Evolutionary conservation across 2,113 vertebrate genomes (phyloP), one percentile per base, ranked within the genome.

Genomic region (Beaufortia kweichowensis): DNA sequence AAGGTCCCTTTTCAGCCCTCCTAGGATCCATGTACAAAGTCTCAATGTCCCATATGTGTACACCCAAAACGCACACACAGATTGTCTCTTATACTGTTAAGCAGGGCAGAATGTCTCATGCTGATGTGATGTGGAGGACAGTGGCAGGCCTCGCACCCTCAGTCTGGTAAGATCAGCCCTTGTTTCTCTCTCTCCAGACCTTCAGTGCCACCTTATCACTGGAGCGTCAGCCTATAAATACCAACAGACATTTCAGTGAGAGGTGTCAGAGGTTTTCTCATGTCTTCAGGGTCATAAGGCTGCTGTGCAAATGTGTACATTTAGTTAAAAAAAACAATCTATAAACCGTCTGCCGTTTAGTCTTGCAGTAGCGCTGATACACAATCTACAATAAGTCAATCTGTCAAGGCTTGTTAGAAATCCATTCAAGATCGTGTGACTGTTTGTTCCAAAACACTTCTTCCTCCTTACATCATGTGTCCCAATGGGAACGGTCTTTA

Each of bases 211-310:
- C n/a, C 57, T 50, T 70, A 53, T 78, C 53, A 46, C 39, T 24
- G 53, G 28, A 39, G 23, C 39, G n/a, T 35, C 76, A 41, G 33
- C 48, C 77, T 79, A 43, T 73, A 79, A 79, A 72, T 53, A 72
- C 31, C 59, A 73, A 57, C 31, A 73, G 35, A n/a, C 41, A 50
- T 60, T 57, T 61, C 71, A 68, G 23, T 74, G 31, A 76, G 68
- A 53, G 48, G 79, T 55, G 56, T 29, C 39, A 19, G 24, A 48
- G 53, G 31, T 76, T 33, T 61, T 57, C 65, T 71, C 17, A 23
- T 59, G 39, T 75, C 69, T 63, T 9, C 7, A 8, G 76, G 61
- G 65, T 75, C 59, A 70, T n/a, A 35, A 21, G 59, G 56, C 76
- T 65, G 76, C 17, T 39, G 17, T 31, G 29, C 17, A 39, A 59